phyloP scores from a whole-genome alignment of 2,113 vertebrate species.

The Eudyptes chrysolophus region DNA sequence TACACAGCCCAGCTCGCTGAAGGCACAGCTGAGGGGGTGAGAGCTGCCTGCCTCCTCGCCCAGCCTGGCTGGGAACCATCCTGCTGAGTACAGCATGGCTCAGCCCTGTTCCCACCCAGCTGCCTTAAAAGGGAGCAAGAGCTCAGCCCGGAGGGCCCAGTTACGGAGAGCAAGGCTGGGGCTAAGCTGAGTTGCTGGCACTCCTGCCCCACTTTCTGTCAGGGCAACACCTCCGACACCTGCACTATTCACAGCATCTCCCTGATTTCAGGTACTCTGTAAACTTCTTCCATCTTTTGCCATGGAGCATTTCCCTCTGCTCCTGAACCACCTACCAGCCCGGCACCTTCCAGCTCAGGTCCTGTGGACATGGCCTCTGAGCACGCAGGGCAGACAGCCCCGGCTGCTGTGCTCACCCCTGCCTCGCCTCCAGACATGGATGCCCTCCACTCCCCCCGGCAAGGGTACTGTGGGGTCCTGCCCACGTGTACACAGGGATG shows the following conservation, averaged over 20 bases:
- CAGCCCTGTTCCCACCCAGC: neutral
- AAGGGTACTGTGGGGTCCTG: neutral
- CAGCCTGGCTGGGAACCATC: neutral
- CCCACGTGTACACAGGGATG: neutral
- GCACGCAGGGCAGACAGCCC: neutral
- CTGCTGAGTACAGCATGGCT: neutral
- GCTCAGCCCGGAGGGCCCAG: neutral
- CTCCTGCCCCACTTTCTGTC: neutral
- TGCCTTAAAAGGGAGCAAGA: neutral
- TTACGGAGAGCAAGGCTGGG: neutral
- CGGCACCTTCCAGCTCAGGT: neutral
- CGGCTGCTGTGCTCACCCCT: neutral
- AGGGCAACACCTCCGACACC: neutral
- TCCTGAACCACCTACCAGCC: neutral
- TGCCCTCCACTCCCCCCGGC: too few relatives aligned
- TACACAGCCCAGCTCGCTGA: constrained; percentile 30
- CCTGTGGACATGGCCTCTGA: rapidly evolving
- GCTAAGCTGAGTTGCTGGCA: neutral
- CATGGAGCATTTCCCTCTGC: neutral
- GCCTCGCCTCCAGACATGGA: rapidly evolving
- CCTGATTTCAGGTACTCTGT: neutral
- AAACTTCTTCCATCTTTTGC: neutral
- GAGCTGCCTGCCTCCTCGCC: neutral
- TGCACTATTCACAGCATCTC: neutral
- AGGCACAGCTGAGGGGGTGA: neutral